These are phyloP conservation scores for Danionella dracula DNA, from an alignment of 2,797 vertebrate species.

Conservation along the genomic window DNA sequence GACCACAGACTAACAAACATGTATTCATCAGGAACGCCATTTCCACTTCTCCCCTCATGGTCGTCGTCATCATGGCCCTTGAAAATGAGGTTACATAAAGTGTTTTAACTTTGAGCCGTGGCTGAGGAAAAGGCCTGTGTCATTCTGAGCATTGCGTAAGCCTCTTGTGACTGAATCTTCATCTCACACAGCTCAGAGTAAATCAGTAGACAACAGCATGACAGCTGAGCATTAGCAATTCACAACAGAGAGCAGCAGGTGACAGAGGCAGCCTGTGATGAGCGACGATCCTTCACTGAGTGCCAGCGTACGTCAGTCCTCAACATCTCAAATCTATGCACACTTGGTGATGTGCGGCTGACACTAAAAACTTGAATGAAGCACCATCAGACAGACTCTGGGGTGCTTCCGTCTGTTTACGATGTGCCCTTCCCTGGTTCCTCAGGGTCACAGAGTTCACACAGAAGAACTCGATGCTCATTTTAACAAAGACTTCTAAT, in stretches of 20 bases:
- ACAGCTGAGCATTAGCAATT: conserved; percentile 11
- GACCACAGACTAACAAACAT: background rate
- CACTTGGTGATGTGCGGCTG: background rate
- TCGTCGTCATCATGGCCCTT: conserved; percentile 42
- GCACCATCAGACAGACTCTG: background rate
- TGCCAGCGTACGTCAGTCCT: background rate
- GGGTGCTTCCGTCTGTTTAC: no score
- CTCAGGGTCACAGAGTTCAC: background rate
- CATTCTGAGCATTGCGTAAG: conserved; percentile 54
- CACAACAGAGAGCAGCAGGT: conserved; percentile 8
- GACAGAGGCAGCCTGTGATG: conserved; percentile 19
- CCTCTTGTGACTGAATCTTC: conserved; percentile 36
- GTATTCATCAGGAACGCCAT: background rate
- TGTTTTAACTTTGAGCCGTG: conserved; percentile 63
- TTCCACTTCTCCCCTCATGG: no score
- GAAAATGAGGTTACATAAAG: conserved; percentile 62
- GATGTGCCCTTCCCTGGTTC: no score
- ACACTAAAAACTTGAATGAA: background rate
- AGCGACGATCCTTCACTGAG: conserved; percentile 6
- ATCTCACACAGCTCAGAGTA: background rate
- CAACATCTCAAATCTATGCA: background rate
- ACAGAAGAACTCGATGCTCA: background rate
- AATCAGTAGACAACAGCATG: conserved; percentile 3
- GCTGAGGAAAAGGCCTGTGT: conserved; percentile 56
- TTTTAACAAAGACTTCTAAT: background rate